phyloP scores from a whole-genome alignment of 2,888 invertebrate genomes.

The Volucella inanis region DNA sequence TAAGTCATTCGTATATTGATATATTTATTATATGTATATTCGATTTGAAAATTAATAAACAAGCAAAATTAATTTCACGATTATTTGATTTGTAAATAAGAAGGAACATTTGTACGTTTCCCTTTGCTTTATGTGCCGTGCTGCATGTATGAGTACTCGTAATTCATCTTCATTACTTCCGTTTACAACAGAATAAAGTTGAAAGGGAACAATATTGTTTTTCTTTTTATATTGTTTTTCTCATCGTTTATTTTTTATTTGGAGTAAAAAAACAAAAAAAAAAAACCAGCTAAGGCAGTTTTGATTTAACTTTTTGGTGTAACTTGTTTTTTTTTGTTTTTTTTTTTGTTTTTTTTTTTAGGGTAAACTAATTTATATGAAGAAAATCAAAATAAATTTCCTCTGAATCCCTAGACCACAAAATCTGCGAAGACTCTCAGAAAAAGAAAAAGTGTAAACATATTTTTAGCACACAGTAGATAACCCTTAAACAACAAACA shows the following conservation, averaged over 20 bases:
- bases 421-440: conserved; percentile 74
- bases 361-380: conserved; percentile 23
- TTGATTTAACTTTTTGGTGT: neutral
- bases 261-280: neutral
- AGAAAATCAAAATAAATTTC: conserved; percentile 10
- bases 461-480: conserved; percentile 35
- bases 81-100: conserved; percentile 53
- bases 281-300: too few relatives aligned
- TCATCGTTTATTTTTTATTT: conserved; percentile 12
- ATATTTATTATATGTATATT: conserved; percentile 50
- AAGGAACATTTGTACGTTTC: conserved; percentile 9
- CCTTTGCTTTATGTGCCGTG: conserved; percentile 20
- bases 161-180: conserved; percentile 44
- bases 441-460: conserved; percentile 14
- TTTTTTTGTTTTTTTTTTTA: conserved; percentile 9
- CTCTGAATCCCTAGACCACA: conserved; percentile 69
- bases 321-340: neutral
- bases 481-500: neutral
- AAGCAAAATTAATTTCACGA: conserved; percentile 22
- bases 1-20: conserved; percentile 41
- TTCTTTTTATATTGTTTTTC: neutral
- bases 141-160: conserved; percentile 25
- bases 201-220: too few relatives aligned
- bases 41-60: conserved; percentile 41
- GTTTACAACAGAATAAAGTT: neutral